Conservation (phyloP, 2,797 vertebrate species). For the Micrastur ruficollis region DNA sequence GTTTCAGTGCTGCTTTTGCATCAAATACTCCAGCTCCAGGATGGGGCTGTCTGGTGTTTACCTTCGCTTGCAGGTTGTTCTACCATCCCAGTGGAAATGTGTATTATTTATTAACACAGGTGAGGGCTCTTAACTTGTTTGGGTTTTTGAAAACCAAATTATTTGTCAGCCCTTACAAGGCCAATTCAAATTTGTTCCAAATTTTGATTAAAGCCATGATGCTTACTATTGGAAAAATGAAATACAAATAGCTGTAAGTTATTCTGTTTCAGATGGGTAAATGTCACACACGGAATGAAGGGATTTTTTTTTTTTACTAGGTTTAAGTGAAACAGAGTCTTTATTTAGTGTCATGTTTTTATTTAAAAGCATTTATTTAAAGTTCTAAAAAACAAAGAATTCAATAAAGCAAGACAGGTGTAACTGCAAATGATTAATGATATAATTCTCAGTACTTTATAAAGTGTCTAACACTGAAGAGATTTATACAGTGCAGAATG, state of each 20-base stretch:
- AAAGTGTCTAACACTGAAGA: slow-evolving; percentile 66
- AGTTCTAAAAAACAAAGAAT: slow-evolving; percentile 71
- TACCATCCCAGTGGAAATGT: not conserved
- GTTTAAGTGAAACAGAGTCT: slow-evolving; percentile 52
- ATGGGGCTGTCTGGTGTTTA: not conserved
- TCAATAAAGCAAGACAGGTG: slow-evolving; percentile 61
- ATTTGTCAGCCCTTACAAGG: not conserved
- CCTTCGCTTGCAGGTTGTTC: not conserved
- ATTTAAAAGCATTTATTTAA: slow-evolving; percentile 74
- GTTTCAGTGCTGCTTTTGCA: not conserved
- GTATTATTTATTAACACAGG: not conserved
- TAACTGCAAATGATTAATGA: slow-evolving; percentile 73
- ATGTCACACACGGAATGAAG: not conserved
- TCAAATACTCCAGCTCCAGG: not conserved
- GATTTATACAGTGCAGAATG: slow-evolving; percentile 72
- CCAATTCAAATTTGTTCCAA: not conserved
- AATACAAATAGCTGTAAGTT: slow-evolving; percentile 10
- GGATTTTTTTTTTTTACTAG: not conserved
- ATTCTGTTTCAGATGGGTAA: not conserved
- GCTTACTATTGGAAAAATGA: not conserved
- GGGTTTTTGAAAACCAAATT: not conserved
- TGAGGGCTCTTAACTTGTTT: not conserved
- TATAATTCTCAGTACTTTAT: slow-evolving; percentile 71
- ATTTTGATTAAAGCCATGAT: not conserved
- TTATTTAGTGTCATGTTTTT: slow-evolving; percentile 66